A percentile compares a stretch with the other conserved stretches of the same genome.
phyloP scores from a whole-genome alignment of 2,797 vertebrate genomes.

The Furcifer pardalis region DNA sequence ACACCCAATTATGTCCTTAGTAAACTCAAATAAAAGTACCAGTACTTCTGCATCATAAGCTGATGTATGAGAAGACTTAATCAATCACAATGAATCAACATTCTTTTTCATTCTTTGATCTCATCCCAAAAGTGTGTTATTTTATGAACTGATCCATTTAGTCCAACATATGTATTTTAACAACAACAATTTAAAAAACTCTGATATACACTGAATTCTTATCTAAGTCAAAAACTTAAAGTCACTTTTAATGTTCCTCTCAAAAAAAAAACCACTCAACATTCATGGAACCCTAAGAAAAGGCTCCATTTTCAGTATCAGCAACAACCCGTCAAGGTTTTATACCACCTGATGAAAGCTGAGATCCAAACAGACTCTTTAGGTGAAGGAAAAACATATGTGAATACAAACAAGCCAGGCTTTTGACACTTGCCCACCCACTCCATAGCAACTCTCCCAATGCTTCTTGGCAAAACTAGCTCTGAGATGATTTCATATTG shows the following conservation, averaged over 20 bases:
- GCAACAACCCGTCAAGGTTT: not conserved
- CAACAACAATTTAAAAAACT: not conserved
- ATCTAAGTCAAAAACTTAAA: not conserved
- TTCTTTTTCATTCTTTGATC: no score
- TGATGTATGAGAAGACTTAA: no score
- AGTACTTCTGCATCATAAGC: no score
- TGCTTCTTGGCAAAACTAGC: not conserved
- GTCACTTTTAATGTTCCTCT: not conserved
- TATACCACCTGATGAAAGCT: not conserved
- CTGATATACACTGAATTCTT: not conserved
- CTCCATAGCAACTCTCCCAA: not conserved
- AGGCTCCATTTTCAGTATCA: not conserved
- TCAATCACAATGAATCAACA: no score
- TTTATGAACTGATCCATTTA: no score
- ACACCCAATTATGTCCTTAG: no score
- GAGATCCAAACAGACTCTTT: not conserved
- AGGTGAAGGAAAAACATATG: not conserved
- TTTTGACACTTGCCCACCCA: not conserved
- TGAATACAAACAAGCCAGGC: not conserved
- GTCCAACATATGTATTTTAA: no score
- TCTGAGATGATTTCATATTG: not conserved
- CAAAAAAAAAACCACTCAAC: not conserved
- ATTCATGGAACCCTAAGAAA: not conserved
- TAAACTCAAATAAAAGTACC: no score
- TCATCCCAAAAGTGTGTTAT: no score